Evolutionary conservation across 2,113 vertebrate genomes (phyloP).

Genomic region (Pelobates fuscus): DNA sequence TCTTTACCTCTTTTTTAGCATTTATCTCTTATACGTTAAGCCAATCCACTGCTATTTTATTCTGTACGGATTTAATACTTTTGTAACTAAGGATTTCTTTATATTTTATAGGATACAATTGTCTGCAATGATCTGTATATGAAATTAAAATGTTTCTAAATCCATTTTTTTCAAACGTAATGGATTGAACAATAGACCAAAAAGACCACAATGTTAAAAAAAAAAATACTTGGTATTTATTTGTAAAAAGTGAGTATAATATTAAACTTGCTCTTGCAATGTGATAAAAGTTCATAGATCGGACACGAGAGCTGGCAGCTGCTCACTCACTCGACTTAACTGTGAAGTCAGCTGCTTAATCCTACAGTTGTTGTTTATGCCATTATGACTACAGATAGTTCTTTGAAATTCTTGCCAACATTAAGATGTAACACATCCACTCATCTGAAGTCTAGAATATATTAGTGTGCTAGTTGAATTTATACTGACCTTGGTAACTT

Average conservation of each 20-base stretch:
- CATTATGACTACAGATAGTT: constrained; percentile 23
- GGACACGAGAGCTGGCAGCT: constrained; percentile 25
- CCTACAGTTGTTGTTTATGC: constrained; percentile 25
- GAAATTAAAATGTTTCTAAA: neutral
- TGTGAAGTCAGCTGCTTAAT: constrained; percentile 40
- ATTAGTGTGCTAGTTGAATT: no score
- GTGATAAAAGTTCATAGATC: constrained; percentile 31
- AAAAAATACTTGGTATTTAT: neutral
- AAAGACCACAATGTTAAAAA: neutral
- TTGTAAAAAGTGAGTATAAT: neutral
- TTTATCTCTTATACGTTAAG: no score
- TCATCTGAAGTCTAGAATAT: neutral
- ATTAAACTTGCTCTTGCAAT: constrained; percentile 1
- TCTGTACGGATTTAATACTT: no score
- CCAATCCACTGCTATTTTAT: no score
- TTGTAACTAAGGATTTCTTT: no score
- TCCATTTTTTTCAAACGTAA: neutral
- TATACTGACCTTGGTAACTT: no score
- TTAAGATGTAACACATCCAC: constrained; percentile 3
- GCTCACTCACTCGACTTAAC: constrained; percentile 35
- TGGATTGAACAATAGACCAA: neutral
- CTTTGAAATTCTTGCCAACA: constrained; percentile 37
- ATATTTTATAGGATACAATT: no score
- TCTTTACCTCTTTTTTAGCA: no score
- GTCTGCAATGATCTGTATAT: neutral